Percentiles rank a stretch among this genome's conserved stretches.
Conservation (phyloP, 2,113 vertebrate species). For the Coryphaenoides rupestris region DNA sequence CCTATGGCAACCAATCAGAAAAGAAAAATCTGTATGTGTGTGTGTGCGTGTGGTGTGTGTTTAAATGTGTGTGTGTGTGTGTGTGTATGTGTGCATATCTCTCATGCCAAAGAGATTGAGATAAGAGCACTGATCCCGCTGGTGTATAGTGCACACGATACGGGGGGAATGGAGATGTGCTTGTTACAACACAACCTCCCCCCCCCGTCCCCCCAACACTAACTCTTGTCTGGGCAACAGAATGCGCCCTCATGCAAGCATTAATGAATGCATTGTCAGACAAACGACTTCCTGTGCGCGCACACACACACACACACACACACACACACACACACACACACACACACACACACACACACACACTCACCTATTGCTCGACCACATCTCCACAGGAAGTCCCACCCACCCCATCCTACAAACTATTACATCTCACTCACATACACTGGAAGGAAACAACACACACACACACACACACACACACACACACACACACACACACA, state of each 20-base stretch:
- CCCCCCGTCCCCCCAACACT: neutral
- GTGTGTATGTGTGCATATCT: constrained; percentile 1
- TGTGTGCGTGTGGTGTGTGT: too few relatives aligned
- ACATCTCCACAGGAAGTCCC: too few relatives aligned
- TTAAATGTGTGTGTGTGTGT: too few relatives aligned
- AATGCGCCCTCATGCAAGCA: neutral
- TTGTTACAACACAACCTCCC: neutral
- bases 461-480: too few relatives aligned
- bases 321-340: too few relatives aligned
- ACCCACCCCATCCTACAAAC: too few relatives aligned
- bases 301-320: too few relatives aligned
- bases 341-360: too few relatives aligned
- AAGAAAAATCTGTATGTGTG: neutral
- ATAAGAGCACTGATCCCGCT: constrained; percentile 34
- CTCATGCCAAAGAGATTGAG: constrained; percentile 42
- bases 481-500: too few relatives aligned
- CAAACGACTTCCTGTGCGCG: constrained; percentile 14
- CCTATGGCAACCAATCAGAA: constrained; percentile 48
- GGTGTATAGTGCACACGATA: constrained; percentile 1
- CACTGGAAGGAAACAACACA: too few relatives aligned
- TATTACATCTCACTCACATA: too few relatives aligned
- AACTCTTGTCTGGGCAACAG: neutral
- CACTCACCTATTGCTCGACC: too few relatives aligned
- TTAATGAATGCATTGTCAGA: constrained; percentile 15
- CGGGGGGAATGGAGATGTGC: neutral